Evolutionary conservation across 2,113 vertebrate species (phyloP).

Genomic region (Phrynosoma blainvillii): DNA sequence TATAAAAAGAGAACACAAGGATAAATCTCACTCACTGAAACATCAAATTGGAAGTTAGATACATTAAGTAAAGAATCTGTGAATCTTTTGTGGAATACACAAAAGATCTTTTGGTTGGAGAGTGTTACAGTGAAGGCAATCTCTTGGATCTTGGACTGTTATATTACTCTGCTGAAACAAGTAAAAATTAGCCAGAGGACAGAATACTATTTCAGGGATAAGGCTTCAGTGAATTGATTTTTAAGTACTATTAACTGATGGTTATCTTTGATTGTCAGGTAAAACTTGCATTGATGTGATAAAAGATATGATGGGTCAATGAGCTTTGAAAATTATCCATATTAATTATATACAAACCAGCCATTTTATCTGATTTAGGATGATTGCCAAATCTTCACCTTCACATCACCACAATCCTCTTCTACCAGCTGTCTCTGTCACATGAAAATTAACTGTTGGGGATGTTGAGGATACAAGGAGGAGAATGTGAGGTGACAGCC

Average conservation of each 20-base stretch:
- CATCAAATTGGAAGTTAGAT: slow-evolving; percentile 13
- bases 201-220: slow-evolving; percentile 63
- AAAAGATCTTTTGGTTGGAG: neutral
- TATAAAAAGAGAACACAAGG: slow-evolving; percentile 36
- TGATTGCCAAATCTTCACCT: slow-evolving; percentile 38
- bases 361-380: slow-evolving; percentile 20
- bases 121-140: slow-evolving; percentile 46
- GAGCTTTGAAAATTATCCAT: slow-evolving; percentile 51
- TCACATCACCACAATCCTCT: neutral
- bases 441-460: neutral
- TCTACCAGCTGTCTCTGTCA: slow-evolving; percentile 2
- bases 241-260: slow-evolving; percentile 59
- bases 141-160: slow-evolving; percentile 53
- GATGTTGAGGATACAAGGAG: neutral
- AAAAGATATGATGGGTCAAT: slow-evolving; percentile 38
- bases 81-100: neutral
- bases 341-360: slow-evolving; percentile 52
- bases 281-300: slow-evolving; percentile 45
- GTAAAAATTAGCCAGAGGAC: slow-evolving; percentile 52
- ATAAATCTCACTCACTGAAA: slow-evolving; percentile 51
- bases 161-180: slow-evolving; percentile 49
- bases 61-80: slow-evolving; percentile 44
- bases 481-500: neutral
- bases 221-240: slow-evolving; percentile 61
- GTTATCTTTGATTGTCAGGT: slow-evolving; percentile 55